Evolutionary conservation across 1,140 invertebrate genomes (phyloP), one percentile per base, ranked within the genome.

Genomic region (Limonius californicus): DNA sequence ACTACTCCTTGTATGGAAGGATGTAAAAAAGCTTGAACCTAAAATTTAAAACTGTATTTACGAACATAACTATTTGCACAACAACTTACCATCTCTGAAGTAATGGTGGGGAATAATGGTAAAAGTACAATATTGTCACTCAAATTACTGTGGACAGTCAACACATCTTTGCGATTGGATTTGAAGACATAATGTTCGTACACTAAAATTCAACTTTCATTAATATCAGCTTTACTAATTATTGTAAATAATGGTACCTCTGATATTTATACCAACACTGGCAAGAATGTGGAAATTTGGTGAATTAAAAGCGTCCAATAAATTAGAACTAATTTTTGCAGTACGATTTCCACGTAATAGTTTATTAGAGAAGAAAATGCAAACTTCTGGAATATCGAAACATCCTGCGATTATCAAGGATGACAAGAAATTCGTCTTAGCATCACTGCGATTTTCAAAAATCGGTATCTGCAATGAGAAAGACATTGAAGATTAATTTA

Each of bases 331-430:
- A 0, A 87, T 77, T 79, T 99, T 99, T 2, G 87, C 87, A 0
- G 90, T 90, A 63, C 95, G 83, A 79, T 98, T 99, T 1, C 96
- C 97, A 27, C 97, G 85, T 70, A 94, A 87, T 0, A 99, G 80
- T 72, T 90, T 88, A 68, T 92, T 89, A 19, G 90, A 89, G 72
- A 99, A 99, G 72, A 90, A 94, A 2, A 98, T 84, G 23, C 90
- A 89, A 0, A 98, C 97, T 81, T 99, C 97, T 0, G 95, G 94
- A 67, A 99, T 97, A 53, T 84, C 84, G 65, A 91, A 91, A 66
- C 86, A 89, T 4, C 92, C 94, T n/a, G 96, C 95, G 11, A 98
- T 87, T 16, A 98, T 85, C 2, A 99, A 74, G 0, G 96, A 90
- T 0, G 89, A 87, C 4, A 97, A 84, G 62, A 99, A 92, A 74